These are phyloP conservation scores for Helicoverpa armigera DNA, from an alignment of 1,140 invertebrate species.

Conservation along the genomic window DNA sequence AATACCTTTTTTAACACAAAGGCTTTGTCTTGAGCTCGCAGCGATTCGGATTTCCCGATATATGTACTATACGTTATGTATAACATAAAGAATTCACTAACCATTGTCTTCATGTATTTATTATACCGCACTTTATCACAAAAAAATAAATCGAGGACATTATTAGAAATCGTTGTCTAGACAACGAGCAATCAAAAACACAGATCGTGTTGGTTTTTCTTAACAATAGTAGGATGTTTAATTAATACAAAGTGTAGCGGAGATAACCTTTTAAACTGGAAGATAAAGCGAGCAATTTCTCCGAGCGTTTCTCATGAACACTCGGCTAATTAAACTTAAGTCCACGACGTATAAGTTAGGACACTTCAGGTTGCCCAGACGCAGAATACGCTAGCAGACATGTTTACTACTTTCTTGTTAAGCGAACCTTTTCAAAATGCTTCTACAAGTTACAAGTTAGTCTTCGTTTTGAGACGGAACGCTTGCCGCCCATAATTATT, in stretches of 20 bases:
- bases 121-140: background rate
- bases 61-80: constrained; percentile 33
- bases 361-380: background rate
- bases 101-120: constrained; percentile 28
- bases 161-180: constrained; percentile 23
- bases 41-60: constrained; percentile 40
- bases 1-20: constrained; percentile 6
- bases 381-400: constrained; percentile 9
- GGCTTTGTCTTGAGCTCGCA: constrained; percentile 32
- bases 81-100: constrained; percentile 26
- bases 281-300: constrained; percentile 40
- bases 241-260: constrained; percentile 37
- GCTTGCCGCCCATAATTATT: constrained; percentile 31
- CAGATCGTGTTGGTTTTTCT: constrained; percentile 19
- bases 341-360: constrained; percentile 13
- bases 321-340: constrained; percentile 36
- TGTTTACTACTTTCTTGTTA: constrained; percentile 39
- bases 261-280: constrained; percentile 41
- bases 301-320: constrained; percentile 38
- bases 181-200: background rate
- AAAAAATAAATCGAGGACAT: background rate
- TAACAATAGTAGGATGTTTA: constrained; percentile 37
- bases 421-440: constrained; percentile 30
- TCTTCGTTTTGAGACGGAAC: constrained; percentile 14
- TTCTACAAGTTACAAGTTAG: constrained; percentile 16